These are phyloP conservation scores for Ciona savignyi DNA, from an alignment of 23 tunicate genomes.

Conservation along the genomic window DNA sequence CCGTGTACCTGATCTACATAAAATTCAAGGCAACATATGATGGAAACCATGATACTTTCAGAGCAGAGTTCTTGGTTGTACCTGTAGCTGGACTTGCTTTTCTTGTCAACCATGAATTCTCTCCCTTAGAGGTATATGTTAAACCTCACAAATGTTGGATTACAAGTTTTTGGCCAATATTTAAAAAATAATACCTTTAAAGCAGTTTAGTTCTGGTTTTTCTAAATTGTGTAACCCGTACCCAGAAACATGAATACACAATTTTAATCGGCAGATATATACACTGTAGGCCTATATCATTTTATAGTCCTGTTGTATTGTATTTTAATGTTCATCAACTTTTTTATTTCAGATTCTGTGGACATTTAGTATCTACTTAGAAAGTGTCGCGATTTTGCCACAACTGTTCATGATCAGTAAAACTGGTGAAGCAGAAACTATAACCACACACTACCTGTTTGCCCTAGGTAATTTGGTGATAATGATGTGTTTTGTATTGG, in stretches of 20 bases:
- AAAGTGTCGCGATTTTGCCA: conserved; percentile 96
- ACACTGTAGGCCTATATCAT: too few relatives aligned
- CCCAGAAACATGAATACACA: too few relatives aligned
- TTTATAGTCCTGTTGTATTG: too few relatives aligned
- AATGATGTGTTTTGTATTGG: too few relatives aligned
- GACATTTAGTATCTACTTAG: conserved; percentile 98
- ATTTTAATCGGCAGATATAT: too few relatives aligned
- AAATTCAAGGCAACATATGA: conserved; percentile 99
- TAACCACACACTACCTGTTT: conserved; percentile 95
- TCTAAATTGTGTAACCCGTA: too few relatives aligned
- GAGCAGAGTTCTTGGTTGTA: conserved; percentile 91
- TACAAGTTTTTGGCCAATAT: too few relatives aligned
- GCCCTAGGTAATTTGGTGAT: conserved; percentile 76
- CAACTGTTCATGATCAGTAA: conserved; percentile 97
- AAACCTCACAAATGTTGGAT: too few relatives aligned
- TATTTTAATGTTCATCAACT: too few relatives aligned
- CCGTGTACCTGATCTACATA: conserved; percentile 84
- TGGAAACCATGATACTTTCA: conserved; percentile 97
- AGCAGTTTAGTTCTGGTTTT: too few relatives aligned
- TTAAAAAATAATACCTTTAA: too few relatives aligned
- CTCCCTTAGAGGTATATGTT: conserved; percentile 83
- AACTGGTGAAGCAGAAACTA: conserved; percentile 99
- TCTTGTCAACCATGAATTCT: conserved; percentile 91
- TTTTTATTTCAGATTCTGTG: conserved; percentile 75
- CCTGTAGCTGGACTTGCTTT: conserved; percentile 98